Percentiles rank a stretch among this genome's conserved stretches.
Evolutionary conservation across 2,888 invertebrate species (phyloP).

Genomic region (Laothoe populi): DNA sequence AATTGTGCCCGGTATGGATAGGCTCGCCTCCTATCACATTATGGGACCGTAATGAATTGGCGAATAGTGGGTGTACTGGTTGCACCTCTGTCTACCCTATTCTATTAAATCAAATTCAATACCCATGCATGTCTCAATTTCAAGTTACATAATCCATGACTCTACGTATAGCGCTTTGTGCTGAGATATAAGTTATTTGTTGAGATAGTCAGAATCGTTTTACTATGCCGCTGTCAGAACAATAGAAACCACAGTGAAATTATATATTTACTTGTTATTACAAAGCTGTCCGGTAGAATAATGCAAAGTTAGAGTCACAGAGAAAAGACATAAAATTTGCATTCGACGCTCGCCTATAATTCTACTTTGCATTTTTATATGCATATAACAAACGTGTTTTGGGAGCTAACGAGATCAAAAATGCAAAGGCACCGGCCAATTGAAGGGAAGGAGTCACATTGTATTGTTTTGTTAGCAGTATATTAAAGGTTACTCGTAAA

Average conservation of each 20-base stretch:
- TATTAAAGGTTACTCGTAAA: slow-evolving; percentile 15
- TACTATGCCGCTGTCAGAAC: not conserved
- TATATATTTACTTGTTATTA: slow-evolving; percentile 14
- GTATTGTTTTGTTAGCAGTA: slow-evolving; percentile 26
- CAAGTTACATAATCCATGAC: too few relatives aligned
- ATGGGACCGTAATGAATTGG: too few relatives aligned
- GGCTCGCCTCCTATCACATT: too few relatives aligned
- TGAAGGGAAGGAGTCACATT: slow-evolving; percentile 38
- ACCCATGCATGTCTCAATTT: too few relatives aligned
- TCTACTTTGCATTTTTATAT: slow-evolving; percentile 66
- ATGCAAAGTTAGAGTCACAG: slow-evolving; percentile 24
- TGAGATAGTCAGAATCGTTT: not conserved
- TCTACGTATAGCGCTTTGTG: too few relatives aligned
- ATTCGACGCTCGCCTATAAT: slow-evolving; percentile 56
- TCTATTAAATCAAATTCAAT: too few relatives aligned
- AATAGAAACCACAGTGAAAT: not conserved
- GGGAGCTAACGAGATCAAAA: slow-evolving; percentile 58
- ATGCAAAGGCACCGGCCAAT: slow-evolving; percentile 46
- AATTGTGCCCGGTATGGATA: too few relatives aligned
- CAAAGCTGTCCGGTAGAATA: slow-evolving; percentile 15
- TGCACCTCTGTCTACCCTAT: too few relatives aligned
- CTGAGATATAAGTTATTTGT: too few relatives aligned
- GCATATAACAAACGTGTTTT: slow-evolving; percentile 58
- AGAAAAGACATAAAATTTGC: slow-evolving; percentile 59
- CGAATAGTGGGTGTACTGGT: too few relatives aligned